Evolutionary conservation across 2,113 vertebrate species (phyloP).

Genomic region (Camarhynchus parvulus): DNA sequence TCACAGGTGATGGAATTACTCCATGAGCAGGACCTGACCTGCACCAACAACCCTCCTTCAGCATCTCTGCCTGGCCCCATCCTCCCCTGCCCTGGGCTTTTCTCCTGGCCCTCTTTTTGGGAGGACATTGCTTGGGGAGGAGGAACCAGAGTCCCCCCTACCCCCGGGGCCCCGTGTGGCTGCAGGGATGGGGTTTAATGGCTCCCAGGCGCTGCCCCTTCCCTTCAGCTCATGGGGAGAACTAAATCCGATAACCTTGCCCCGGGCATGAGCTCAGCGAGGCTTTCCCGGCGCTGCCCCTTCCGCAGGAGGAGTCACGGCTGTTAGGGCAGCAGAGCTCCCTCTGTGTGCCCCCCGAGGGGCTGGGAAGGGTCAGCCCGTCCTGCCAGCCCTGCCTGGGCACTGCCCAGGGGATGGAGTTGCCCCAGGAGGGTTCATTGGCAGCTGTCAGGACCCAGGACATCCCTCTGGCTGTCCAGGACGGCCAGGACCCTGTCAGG

Average conservation of each 20-base stretch:
- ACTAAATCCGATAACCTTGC: background rate
- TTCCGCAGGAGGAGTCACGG: background rate
- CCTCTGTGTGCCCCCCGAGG: background rate
- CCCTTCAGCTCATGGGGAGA: background rate
- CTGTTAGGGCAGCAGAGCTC: background rate
- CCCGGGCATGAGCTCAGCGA: background rate
- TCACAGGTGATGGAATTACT: background rate
- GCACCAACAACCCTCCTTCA: background rate
- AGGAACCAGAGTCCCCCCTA: background rate
- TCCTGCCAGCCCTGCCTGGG: background rate
- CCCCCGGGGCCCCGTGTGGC: background rate
- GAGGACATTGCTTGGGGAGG: background rate
- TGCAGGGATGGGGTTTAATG: background rate
- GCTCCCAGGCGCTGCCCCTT: background rate
- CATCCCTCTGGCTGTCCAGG: no score
- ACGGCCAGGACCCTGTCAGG: no score
- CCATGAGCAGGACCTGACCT: background rate
- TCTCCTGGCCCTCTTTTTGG: background rate
- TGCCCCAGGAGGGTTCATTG: fast-evolving
- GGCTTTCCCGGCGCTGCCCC: background rate
- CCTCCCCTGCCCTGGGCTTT: background rate
- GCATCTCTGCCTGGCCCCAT: background rate
- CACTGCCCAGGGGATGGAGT: fast-evolving
- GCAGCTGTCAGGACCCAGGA: background rate
- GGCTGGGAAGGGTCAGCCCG: background rate